Evolutionary conservation across 2,888 invertebrate species (phyloP).

Genomic region (Prosapia bicincta): DNA sequence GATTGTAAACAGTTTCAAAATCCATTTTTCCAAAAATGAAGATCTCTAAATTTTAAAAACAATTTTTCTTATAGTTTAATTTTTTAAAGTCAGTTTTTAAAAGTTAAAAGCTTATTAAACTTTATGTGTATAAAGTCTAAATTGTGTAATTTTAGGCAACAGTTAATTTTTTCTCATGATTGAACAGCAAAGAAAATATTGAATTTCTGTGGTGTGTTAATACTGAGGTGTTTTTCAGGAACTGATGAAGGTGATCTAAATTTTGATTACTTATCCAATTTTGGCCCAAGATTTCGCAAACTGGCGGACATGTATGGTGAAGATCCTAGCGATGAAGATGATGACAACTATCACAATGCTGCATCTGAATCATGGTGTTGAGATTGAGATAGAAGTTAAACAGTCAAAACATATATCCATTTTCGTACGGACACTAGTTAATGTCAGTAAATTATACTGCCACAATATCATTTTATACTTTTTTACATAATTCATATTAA

Average conservation of each 20-base stretch:
- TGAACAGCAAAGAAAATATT: too few relatives aligned
- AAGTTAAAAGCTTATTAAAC: too few relatives aligned
- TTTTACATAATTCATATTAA: background rate
- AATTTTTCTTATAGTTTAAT: too few relatives aligned
- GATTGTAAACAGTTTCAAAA: too few relatives aligned
- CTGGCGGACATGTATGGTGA: constrained; percentile 95
- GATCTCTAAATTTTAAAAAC: too few relatives aligned
- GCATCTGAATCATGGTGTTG: constrained; percentile 76
- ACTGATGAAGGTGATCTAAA: constrained; percentile 90
- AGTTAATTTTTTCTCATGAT: too few relatives aligned
- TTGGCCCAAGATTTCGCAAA: constrained; percentile 94
- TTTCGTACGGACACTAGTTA: background rate
- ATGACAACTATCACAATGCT: constrained; percentile 66
- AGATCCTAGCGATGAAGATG: constrained; percentile 77
- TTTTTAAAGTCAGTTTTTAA: too few relatives aligned
- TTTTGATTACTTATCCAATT: constrained; percentile 91
- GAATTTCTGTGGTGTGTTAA: constrained; percentile 10
- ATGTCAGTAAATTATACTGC: background rate
- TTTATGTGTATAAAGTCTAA: too few relatives aligned
- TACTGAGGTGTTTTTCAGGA: constrained; percentile 53
- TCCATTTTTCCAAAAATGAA: too few relatives aligned
- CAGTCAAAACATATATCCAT: background rate
- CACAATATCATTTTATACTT: background rate
- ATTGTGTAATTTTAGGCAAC: too few relatives aligned
- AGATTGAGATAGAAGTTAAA: constrained; percentile 7